Evolutionary conservation across 2,888 invertebrate species (phyloP).

Genomic region (Pterostichus niger): DNA sequence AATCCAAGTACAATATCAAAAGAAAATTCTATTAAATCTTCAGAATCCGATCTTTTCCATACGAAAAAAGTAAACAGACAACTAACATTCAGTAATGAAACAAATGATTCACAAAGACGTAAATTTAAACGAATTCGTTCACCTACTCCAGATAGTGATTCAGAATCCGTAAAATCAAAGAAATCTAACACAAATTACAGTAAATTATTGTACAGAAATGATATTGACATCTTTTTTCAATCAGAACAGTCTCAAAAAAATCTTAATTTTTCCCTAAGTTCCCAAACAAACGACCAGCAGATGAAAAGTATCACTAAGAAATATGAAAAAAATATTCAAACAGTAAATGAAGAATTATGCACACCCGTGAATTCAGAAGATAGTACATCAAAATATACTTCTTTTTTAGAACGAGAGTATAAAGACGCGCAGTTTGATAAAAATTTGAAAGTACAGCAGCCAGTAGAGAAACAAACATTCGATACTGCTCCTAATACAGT

Average conservation of each 20-base stretch:
- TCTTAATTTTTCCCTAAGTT: constrained; percentile 59
- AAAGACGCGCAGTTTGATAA: constrained; percentile 41
- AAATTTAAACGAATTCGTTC: constrained; percentile 69
- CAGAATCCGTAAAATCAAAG: constrained; percentile 64
- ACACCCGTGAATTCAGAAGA: not conserved
- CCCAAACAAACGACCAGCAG: constrained; percentile 65
- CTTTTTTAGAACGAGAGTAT: constrained; percentile 53
- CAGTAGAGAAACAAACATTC: constrained; percentile 8
- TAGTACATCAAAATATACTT: constrained; percentile 38
- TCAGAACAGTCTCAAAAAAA: constrained; percentile 24
- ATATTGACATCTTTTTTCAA: constrained; percentile 71
- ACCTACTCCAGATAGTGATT: constrained; percentile 68
- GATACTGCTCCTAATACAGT: constrained; percentile 32
- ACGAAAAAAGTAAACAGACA: constrained; percentile 58
- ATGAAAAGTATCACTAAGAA: constrained; percentile 44
- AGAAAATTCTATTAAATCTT: constrained; percentile 20
- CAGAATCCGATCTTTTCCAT: constrained; percentile 10
- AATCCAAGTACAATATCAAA: constrained; percentile 15
- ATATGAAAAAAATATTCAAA: not conserved
- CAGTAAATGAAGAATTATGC: not conserved
- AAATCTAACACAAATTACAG: constrained; percentile 66
- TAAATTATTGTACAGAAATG: constrained; percentile 71
- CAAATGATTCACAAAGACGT: constrained; percentile 13
- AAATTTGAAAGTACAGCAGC: constrained; percentile 9
- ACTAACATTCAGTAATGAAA: constrained; percentile 28